phyloP scores from a whole-genome alignment of 2,113 vertebrate species.

The Mesitornis unicolor region DNA sequence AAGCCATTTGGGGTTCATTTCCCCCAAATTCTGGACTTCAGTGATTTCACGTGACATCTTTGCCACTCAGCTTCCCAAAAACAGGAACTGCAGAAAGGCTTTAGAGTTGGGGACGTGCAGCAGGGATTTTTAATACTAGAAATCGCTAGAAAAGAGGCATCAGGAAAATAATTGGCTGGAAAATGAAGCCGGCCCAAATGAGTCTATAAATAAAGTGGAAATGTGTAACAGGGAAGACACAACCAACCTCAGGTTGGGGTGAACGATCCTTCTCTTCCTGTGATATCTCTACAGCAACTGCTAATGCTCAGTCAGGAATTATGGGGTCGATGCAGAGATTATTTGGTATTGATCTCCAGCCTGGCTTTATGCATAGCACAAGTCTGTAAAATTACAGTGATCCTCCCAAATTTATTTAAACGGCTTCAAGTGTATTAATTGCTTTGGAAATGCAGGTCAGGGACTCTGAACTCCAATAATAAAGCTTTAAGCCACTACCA shows the following conservation, averaged over 20 bases:
- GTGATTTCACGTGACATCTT: neutral
- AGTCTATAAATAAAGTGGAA: neutral
- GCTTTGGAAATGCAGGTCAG: neutral
- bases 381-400: neutral
- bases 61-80: neutral
- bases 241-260: neutral
- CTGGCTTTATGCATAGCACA: neutral
- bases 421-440: conserved; percentile 16
- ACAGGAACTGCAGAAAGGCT: neutral
- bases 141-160: neutral
- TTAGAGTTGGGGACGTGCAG: neutral
- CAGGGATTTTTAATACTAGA: neutral
- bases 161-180: neutral
- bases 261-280: neutral
- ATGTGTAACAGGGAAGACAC: neutral
- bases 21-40: neutral
- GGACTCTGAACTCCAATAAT: conserved; percentile 30
- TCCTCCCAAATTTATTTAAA: conserved; percentile 20
- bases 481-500: conserved; percentile 17
- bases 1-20: neutral
- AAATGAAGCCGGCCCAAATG: neutral
- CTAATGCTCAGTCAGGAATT: neutral
- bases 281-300: neutral
- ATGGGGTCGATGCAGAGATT: neutral
- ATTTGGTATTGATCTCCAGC: conserved; percentile 39